Base-by-base conservation (phyloP, 2,888 invertebrate species). In the Epirrhoe tristata region DNA sequence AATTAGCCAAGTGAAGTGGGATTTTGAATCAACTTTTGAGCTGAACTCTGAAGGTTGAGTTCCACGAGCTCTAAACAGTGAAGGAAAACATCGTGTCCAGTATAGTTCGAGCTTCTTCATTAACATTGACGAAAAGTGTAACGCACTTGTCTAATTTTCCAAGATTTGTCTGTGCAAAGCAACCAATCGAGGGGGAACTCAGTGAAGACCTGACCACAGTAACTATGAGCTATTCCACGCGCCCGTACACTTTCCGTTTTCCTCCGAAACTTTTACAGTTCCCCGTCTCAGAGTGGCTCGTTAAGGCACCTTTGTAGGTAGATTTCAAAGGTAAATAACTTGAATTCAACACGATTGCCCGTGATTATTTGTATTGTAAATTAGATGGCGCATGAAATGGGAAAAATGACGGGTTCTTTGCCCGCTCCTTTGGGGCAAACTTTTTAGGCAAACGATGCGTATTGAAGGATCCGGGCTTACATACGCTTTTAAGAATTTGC, bases 311-410 rank as follows among this genome's bases (percentile, higher is more conserved):
- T 87, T 88, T 88, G 86, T 87, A 77, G 74, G 75, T 78, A 77
- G 75, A 76, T 81, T 80, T 77, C 79, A 74, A 80, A 83, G 79
- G 84, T 83, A 87, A 86, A 87, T 81, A 83, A 78, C 83, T 79
- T 74, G 76, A 80, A 83, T 84, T 80, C 80, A 81, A 78, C 76
- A 69, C 77, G 77, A 86, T 85, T 84, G 83, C 80, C 78, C 77
- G 74, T 85, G 79, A 85, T 85, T 87, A 85, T 86, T 86, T 86
- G 79, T 86, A 86, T 87, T 88, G 84, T 84, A 83, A 85, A 85
- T 85, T 82, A 84, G 77, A 75, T 69, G 74, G 69, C 66, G 67
- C 73, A 70, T 69, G 67, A 72, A 74, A 75, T 67, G 67, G 68
- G 70, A 73, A 72, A 73, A 66, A 71, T 66, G 61, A 69, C 67